These are phyloP conservation scores for Drosophila oshimai DNA, from an alignment of 1,140 invertebrate genomes.

Conservation along the genomic window DNA sequence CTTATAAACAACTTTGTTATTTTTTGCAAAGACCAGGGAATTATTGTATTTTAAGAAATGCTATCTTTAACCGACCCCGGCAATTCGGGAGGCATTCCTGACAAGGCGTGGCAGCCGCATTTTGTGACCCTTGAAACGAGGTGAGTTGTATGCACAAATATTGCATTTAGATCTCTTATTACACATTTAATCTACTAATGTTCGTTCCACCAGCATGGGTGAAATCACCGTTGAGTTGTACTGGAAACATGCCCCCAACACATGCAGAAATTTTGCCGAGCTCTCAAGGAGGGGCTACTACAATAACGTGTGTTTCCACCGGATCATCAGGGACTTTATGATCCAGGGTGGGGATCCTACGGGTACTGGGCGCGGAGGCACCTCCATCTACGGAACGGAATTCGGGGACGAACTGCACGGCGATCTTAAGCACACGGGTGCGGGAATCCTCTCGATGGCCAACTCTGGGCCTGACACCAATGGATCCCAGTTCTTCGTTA, in stretches of 20 bases:
- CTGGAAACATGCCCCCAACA: slow-evolving; percentile 98
- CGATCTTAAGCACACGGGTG: slow-evolving; percentile 97
- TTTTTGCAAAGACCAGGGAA: not conserved
- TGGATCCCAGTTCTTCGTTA: slow-evolving; percentile 99
- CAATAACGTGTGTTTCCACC: slow-evolving; percentile 97
- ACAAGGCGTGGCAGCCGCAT: slow-evolving; percentile 94
- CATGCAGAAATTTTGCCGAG: slow-evolving; percentile 98
- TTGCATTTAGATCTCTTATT: too few relatives aligned
- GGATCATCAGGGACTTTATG: slow-evolving; percentile 98
- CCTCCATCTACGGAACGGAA: slow-evolving; percentile 97
- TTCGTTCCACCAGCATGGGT: slow-evolving; percentile 91
- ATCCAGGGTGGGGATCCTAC: slow-evolving; percentile 98
- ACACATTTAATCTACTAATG: not conserved
- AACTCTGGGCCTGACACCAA: slow-evolving; percentile 98
- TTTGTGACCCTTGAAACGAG: slow-evolving; percentile 91
- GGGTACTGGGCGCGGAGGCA: slow-evolving; percentile 95
- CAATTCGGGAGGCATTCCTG: slow-evolving; percentile 86
- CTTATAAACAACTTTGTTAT: not conserved
- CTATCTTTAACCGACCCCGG: slow-evolving; percentile 41
- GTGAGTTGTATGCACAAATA: slow-evolving; percentile 85
- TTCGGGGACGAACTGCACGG: slow-evolving; percentile 98
- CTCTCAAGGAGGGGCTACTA: slow-evolving; percentile 96
- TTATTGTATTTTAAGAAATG: not conserved
- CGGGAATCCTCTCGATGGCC: slow-evolving; percentile 87
- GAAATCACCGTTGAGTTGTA: slow-evolving; percentile 96